Percentiles rank a stretch among this genome's conserved stretches.
Conservation (phyloP, 2,113 vertebrate genomes). For the Hiodon alosoides region DNA sequence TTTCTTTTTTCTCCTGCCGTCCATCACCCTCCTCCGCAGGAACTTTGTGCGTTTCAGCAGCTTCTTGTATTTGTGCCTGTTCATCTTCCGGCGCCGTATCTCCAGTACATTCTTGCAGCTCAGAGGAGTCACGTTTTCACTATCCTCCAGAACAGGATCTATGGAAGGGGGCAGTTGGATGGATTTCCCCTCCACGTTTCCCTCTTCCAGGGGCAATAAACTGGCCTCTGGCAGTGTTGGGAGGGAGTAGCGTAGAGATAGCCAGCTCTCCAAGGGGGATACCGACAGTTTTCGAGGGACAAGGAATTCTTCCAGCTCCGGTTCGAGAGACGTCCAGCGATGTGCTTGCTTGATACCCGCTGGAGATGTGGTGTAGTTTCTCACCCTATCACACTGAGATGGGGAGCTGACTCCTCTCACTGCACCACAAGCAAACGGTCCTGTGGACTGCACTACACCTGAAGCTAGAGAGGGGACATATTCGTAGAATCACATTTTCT, state of each 20-base stretch:
- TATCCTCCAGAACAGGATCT: constrained; percentile 34
- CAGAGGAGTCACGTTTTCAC: constrained; percentile 37
- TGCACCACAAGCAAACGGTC: constrained; percentile 35
- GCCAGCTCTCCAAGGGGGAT: constrained; percentile 87
- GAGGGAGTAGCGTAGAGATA: constrained; percentile 70
- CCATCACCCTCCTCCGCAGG: constrained; percentile 62
- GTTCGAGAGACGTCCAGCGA: constrained; percentile 59
- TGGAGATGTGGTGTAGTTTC: constrained; percentile 57
- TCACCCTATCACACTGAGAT: constrained; percentile 30
- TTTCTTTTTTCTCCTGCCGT: constrained; percentile 67
- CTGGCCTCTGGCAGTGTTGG: constrained; percentile 55
- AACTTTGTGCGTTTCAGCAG: constrained; percentile 79
- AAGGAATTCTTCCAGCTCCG: constrained; percentile 79
- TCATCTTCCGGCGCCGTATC: constrained; percentile 88
- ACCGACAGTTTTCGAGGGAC: constrained; percentile 85
- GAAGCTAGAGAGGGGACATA: neutral
- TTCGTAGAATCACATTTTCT: neutral
- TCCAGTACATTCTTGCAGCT: constrained; percentile 79
- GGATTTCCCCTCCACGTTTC: constrained; percentile 38
- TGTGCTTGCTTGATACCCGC: constrained; percentile 53
- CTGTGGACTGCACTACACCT: constrained; percentile 46
- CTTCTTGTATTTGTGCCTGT: constrained; percentile 86
- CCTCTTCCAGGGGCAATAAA: constrained; percentile 39
- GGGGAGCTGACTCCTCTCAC: constrained; percentile 23
- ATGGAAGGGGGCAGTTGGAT: constrained; percentile 49